Evolutionary conservation across 2,113 vertebrate species (phyloP).

Genomic region (Vombatus ursinus): DNA sequence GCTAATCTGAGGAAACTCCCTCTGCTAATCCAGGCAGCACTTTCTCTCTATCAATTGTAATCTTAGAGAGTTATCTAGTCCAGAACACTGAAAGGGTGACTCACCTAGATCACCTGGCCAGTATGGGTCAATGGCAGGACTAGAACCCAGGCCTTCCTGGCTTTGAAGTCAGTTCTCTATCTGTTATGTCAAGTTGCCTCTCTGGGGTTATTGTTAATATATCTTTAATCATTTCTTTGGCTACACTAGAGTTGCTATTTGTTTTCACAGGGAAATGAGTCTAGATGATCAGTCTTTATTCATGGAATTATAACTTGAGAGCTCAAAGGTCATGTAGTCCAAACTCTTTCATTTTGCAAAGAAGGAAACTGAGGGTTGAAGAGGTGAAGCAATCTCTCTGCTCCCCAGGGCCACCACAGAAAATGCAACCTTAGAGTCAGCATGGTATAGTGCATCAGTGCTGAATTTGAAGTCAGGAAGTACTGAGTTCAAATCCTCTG

Average conservation of each 20-base stretch:
- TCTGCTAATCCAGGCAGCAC: background rate
- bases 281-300: background rate
- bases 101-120: background rate
- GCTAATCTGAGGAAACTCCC: background rate
- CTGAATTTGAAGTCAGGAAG: background rate
- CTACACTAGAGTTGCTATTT: background rate
- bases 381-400: background rate
- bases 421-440: background rate
- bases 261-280: background rate
- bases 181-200: background rate
- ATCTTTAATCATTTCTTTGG: background rate
- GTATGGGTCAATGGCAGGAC: background rate
- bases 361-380: background rate
- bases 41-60: background rate
- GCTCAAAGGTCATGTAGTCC: background rate
- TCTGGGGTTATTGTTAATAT: background rate
- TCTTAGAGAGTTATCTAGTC: background rate
- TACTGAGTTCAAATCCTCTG: background rate
- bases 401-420: background rate
- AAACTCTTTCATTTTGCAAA: background rate
- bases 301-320: background rate
- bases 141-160: background rate
- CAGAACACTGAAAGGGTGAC: background rate
- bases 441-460: background rate
- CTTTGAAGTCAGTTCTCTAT: background rate